Base-by-base conservation (phyloP, 2,113 vertebrate species). In the Gorilla gorilla region DNA sequence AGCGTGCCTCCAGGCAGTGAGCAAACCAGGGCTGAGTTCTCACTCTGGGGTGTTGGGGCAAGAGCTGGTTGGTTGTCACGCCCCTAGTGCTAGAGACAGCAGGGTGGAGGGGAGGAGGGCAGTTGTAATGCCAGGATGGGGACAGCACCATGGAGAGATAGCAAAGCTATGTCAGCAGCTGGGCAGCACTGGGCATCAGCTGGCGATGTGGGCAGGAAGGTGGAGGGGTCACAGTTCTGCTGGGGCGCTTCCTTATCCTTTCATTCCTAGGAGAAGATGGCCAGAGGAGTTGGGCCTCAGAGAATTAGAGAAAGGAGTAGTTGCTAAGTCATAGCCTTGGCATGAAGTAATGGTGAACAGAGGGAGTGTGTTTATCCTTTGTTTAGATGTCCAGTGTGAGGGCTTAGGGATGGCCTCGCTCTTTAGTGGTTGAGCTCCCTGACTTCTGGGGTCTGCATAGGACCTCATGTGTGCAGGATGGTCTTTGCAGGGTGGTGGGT, bases 81-180 rank as follows among this genome's bases (percentile, higher is more conserved):
- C 23, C 11, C 35, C 32, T 64, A 32, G n/a, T 68, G 68, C 70
- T 66, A 25, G 45, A 52, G 80, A 11, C 20, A 57, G 35, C n/a
- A 1, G 5, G 25, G 3, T 78, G 8, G 87, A 66, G 23, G 43
- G 38, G 35, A 40, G 7, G 68, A 64, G 32, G 32, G 32, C 66
- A 52, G 55, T 55, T 35, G 50, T 8, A 14, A 11, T 45, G 27
- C 12, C 70, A 73, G 45, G 17, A 43, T 2, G 0, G 18, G 35
- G 66, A 3, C 9, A 12, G 43, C 20, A 20, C 2, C 0, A 4
- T n/a, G 45, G 72, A 50, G n/a, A n/a, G 68, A 87, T 0, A 0
- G 45, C 35, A 40, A 38, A 66, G 20, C 81, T 78, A 25, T 23
- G 14, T 52, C 2, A 55, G 57, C 61, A n/a, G 11, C 45, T 30